Conservation (phyloP, 2,888 invertebrate genomes). For the Ypsolopha sequella region DNA sequence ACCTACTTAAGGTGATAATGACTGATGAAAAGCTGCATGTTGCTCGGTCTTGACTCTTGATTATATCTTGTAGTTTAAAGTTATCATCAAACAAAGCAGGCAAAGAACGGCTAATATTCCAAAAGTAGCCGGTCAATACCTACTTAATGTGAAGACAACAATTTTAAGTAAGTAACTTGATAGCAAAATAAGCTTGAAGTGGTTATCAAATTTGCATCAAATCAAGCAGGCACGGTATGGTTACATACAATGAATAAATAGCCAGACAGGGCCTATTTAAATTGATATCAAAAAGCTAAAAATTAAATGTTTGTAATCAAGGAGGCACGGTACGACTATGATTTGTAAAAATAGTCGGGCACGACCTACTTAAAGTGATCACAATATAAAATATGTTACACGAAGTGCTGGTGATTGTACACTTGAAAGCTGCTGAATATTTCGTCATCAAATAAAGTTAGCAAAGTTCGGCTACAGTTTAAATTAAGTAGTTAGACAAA, state of each 20-base stretch:
- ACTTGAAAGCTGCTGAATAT: too few species aligned
- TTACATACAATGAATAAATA: constrained; percentile 7
- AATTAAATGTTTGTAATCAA: neutral
- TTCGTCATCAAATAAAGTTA: constrained; percentile 3
- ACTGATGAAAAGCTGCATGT: neutral
- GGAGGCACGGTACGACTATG: too few species aligned
- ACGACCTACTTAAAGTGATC: too few species aligned
- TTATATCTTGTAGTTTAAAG: neutral
- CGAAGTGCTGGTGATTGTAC: too few species aligned
- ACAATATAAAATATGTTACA: too few species aligned
- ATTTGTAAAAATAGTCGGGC: too few species aligned
- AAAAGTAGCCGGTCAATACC: constrained; percentile 2
- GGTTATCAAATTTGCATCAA: neutral
- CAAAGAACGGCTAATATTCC: neutral
- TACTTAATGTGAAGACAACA: constrained; percentile 4
- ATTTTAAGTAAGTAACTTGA: too few species aligned
- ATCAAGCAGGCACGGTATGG: constrained; percentile 15
- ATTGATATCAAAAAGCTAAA: neutral
- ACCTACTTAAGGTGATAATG: constrained; percentile 16
- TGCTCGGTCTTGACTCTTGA: neutral
- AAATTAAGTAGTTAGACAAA: constrained; percentile 12
- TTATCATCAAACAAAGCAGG: constrained; percentile 1
- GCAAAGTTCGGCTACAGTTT: neutral
- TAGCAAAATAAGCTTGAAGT: neutral
- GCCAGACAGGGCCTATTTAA: neutral